Evolutionary conservation across 2,797 vertebrate genomes (phyloP).

Genomic region (Falco naumanni): DNA sequence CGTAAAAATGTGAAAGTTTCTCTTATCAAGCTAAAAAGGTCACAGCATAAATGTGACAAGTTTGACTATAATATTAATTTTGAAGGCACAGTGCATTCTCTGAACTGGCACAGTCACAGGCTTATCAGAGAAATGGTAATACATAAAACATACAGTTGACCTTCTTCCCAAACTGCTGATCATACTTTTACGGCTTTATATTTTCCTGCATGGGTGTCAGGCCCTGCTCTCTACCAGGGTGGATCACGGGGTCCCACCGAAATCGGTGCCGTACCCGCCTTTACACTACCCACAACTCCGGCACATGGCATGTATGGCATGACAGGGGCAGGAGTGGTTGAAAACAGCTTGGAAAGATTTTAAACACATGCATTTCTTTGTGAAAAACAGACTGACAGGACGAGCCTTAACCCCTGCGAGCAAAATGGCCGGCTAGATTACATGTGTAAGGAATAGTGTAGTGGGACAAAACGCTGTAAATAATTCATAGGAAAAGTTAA

Average conservation of each 20-base stretch:
- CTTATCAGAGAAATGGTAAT: not conserved
- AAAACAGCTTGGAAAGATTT: not conserved
- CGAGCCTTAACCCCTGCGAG: not conserved
- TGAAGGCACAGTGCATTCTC: not conserved
- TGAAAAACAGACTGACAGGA: not conserved
- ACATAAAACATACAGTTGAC: not conserved
- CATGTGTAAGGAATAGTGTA: fast-evolving
- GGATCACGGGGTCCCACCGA: fast-evolving
- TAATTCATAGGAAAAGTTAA: not conserved
- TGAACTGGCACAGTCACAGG: not conserved
- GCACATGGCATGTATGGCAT: fast-evolving
- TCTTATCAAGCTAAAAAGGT: not conserved
- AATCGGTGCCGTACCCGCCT: not conserved
- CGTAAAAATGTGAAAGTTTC: not conserved
- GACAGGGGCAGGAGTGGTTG: not conserved
- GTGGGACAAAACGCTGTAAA: not conserved
- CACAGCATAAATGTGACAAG: fast-evolving
- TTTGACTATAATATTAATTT: not conserved
- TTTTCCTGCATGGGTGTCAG: not conserved
- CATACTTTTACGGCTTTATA: not conserved
- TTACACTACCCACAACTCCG: not conserved
- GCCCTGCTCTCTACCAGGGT: not conserved
- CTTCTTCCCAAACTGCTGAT: not conserved
- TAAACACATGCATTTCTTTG: not conserved
- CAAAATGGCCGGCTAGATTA: not conserved